These are phyloP conservation scores for Gambusia holbrooki DNA, from an alignment of 2,113 vertebrate genomes.

Conservation along the genomic window DNA sequence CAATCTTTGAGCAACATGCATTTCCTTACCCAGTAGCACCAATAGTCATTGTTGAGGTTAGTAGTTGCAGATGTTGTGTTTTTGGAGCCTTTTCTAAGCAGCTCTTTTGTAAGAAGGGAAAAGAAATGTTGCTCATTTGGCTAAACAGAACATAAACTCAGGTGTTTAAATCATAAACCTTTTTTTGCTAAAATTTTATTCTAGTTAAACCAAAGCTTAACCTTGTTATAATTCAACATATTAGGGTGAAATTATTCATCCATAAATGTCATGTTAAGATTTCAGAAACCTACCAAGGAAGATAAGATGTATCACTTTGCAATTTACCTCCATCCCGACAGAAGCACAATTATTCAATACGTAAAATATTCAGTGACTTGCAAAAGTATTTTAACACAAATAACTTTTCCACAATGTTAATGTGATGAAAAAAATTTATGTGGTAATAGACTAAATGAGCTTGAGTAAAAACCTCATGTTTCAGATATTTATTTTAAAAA, in stretches of 20 bases:
- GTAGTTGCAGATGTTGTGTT: slow-evolving; percentile 46
- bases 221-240: not conserved
- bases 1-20: slow-evolving; percentile 50
- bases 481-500: not conserved
- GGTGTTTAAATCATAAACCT: not conserved
- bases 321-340: not conserved
- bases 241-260: too few species aligned
- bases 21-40: slow-evolving; percentile 42
- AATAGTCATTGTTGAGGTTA: slow-evolving; percentile 51
- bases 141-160: slow-evolving; percentile 28
- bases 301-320: not conserved
- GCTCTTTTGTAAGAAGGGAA: slow-evolving; percentile 33
- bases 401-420: not conserved
- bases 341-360: not conserved
- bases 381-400: too few species aligned
- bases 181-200: not conserved
- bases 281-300: not conserved
- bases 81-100: slow-evolving; percentile 51
- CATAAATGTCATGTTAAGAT: too few species aligned
- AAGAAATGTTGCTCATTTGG: slow-evolving; percentile 18
- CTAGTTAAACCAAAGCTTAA: not conserved
- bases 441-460: not conserved
- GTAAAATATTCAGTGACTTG: not conserved
- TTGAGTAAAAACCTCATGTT: not conserved
- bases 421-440: not conserved